Evolutionary conservation across 2,113 vertebrate species (phyloP), one percentile per base, ranked within the genome.

Genomic region (Prinia subflava): DNA sequence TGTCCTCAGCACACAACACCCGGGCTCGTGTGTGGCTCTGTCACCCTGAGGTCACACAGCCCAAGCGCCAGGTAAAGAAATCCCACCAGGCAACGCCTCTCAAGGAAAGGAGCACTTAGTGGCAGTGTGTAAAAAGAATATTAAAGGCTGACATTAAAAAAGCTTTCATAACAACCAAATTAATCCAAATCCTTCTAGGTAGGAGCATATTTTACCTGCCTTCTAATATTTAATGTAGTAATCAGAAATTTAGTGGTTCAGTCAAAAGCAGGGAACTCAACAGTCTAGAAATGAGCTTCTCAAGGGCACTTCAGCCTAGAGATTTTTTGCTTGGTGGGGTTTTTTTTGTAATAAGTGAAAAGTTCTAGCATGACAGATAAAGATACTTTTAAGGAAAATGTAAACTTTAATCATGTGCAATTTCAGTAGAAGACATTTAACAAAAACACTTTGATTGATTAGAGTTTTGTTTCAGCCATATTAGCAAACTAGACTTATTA

Each of bases 81-180:
- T 13, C 24, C 3, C 19, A 19, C 24, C 46, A 1, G 0, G 18
- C 0, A 2, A 28, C 10, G 35, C 35, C 82, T 23, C 53, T 27
- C 56, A 64, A 55, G 50, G 16, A 80, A 49, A 6, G 18, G 41
- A 78, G 35, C n/a, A 13, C 13, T 47, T 13, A 39, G 28, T 7
- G n/a, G 21, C 46, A 60, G 12, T 3, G 11, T 13, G 69, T 28
- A 60, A 55, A 75, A 71, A 41, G 20, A 33, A 49, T 22, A 15
- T 19, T 5, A 79, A 83, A 56, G 27, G 20, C 10, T 73, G 57
- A 64, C 25, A n/a, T 47, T 22, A 49, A 68, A 87, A 64, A n/a
- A 74, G 12, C 28, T 89, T 44, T 41, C 68, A 76, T 76, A 65
- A 88, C 52, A 70, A 76, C 14, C 35, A 75, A 76, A 89, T 89